These are phyloP conservation scores for Nasua narica DNA, from an alignment of 2,797 vertebrate genomes.

Conservation along the genomic window DNA sequence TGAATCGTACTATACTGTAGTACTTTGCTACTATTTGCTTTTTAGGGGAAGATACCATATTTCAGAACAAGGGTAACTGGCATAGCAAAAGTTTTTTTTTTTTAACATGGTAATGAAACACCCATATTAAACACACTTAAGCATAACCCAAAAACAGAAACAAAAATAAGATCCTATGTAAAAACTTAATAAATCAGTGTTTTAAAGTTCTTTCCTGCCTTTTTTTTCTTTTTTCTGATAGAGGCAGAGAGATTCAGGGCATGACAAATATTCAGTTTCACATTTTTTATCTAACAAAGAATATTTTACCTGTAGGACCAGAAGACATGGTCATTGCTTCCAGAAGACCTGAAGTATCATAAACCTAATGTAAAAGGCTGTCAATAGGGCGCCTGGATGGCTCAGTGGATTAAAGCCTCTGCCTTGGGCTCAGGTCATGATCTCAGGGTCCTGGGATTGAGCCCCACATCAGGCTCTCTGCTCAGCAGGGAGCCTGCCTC, in stretches of 20 bases:
- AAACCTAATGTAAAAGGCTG: background rate
- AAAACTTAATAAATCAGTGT: constrained; percentile 4
- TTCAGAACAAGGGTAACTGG: background rate
- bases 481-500: too few species aligned
- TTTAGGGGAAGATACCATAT: background rate
- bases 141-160: background rate
- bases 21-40: background rate
- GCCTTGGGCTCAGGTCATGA: too few species aligned
- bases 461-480: too few species aligned
- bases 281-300: background rate
- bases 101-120: background rate
- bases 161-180: background rate
- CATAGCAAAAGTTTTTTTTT: background rate
- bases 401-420: too few species aligned
- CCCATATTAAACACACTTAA: background rate
- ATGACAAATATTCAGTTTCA: background rate
- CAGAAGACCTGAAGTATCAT: background rate
- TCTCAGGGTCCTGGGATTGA: too few species aligned
- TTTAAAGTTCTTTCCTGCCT: background rate
- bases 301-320: background rate
- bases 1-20: background rate
- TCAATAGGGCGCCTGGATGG: background rate
- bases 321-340: background rate
- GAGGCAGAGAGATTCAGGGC: background rate
- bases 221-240: background rate